Percentiles rank a stretch among this genome's conserved stretches.
Evolutionary conservation across 1,140 invertebrate genomes (phyloP).

Genomic region (Harlomillsia oculata): DNA sequence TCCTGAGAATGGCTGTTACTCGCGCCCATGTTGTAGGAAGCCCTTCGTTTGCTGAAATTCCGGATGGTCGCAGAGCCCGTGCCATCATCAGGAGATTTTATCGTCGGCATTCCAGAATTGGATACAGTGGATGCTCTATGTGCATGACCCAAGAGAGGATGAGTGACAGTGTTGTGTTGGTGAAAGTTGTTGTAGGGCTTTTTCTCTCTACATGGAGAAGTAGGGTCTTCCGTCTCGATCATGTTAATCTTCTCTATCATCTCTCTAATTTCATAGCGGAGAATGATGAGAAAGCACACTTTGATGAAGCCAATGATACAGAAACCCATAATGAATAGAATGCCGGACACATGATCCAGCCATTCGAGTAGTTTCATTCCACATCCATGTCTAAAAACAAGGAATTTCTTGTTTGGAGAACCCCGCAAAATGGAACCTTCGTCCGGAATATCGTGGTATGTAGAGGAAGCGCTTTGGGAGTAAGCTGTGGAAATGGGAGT

Average conservation of each 20-base stretch:
- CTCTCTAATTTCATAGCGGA: constrained; percentile 60
- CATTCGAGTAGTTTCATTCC: constrained; percentile 26
- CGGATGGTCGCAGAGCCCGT: too few species aligned
- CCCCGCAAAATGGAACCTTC: too few species aligned
- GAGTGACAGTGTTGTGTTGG: constrained; percentile 4
- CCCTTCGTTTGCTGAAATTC: too few species aligned
- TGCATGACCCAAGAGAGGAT: constrained; percentile 17
- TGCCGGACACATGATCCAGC: constrained; percentile 44
- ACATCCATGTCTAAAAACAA: constrained; percentile 28
- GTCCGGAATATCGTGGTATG: too few species aligned
- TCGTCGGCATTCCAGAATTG: constrained; percentile 10
- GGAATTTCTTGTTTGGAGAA: constrained; percentile 19
- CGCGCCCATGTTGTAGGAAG: too few species aligned
- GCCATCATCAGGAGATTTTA: constrained; percentile 15
- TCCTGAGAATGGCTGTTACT: constrained; percentile 24
- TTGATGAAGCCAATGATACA: constrained; percentile 83
- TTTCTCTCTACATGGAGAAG: constrained; percentile 2
- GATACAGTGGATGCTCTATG: constrained; percentile 24
- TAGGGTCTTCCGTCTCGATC: constrained; percentile 41
- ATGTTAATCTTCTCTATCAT: constrained; percentile 79
- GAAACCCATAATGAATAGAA: constrained; percentile 73
- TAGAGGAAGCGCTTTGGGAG: too few species aligned
- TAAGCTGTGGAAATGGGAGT: too few species aligned
- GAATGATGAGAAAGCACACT: constrained; percentile 75
- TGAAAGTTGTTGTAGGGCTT: neutral